Conservation (phyloP, 2,113 vertebrate species). For the Podarcis muralis region DNA sequence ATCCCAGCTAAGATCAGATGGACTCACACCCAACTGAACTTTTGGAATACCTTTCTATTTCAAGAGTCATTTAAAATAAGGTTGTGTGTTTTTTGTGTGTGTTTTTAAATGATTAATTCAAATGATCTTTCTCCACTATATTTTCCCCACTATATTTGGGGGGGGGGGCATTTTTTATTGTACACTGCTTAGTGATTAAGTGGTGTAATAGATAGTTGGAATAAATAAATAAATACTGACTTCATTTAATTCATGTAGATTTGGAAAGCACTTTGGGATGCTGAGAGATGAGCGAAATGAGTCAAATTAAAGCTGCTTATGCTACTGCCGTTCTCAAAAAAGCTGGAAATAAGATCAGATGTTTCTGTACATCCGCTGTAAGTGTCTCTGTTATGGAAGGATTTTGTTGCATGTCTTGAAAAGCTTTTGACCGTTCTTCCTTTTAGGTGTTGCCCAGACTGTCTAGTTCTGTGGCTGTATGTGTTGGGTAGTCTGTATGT, state of each 20-base stretch:
- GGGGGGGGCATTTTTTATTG: no score
- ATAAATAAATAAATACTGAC: no score
- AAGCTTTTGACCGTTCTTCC: conserved; percentile 12
- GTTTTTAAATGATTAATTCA: no score
- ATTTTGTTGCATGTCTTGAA: neutral
- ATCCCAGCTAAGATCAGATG: no score
- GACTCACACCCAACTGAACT: no score
- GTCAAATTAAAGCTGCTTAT: neutral
- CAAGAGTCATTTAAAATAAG: no score
- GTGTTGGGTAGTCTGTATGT: conserved; percentile 17
- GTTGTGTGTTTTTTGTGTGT: no score
- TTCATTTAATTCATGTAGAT: neutral
- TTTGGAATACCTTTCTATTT: no score
- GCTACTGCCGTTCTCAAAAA: neutral
- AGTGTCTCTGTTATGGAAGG: neutral
- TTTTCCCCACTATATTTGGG: no score
- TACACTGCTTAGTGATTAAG: no score
- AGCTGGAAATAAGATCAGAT: neutral
- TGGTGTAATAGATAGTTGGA: no score
- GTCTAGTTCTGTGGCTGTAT: neutral
- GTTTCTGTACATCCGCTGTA: neutral
- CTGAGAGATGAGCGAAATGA: neutral
- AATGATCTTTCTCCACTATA: no score
- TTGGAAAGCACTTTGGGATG: neutral
- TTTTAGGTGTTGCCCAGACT: neutral